Base-by-base conservation (phyloP, 2,113 vertebrate species). In the Pyxicephalus adspersus region DNA sequence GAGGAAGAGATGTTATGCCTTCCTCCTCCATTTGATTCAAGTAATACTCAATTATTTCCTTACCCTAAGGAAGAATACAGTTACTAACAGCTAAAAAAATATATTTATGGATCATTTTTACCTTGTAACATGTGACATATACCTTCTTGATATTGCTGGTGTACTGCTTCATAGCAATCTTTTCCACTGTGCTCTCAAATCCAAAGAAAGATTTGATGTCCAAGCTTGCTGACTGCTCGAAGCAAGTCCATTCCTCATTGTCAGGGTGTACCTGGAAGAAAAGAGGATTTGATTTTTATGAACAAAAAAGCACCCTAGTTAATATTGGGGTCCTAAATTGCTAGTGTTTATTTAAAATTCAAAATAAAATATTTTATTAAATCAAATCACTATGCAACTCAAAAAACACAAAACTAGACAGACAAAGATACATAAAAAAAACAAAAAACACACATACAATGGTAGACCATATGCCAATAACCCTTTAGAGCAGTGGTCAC, bases 171-270 rank as follows among this genome's bases (percentile, higher is more conserved):
- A 98, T 98, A 16, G 96, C 96, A 50, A 99, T 93, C 87, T 97
- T 99, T 90, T 99, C 98, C 45, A 97, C 97, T 5, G 94, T 94
- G 90, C 95, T 97, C 91, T 99, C 97, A 83, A 99, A 99, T 76
- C 98, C 97, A 85, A 99, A 99, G 85, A 99, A 99, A 13, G 97
- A 98, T 85, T 98, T 99, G 64, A 99, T 98, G 83, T 99, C 98
- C 89, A 99, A 91, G 86, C 94, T 98, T 50, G 98, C 98, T 3
- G 94, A 95, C 87, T 99, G 97, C 50, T 99, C 96, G 82, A 97
- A 99, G 90, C 97, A 99, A 3, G 98, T 98, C 97, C 97, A 98
- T 38, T 98, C 94, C 85, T 98, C 96, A 80, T 97, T 98, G 81
- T 99, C 97, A 45, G 96, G 96, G 85, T 99, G 97, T 87, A 98